Evolutionary conservation across 2,113 vertebrate species (phyloP).

Genomic region (Eulacestoma nigropectus): DNA sequence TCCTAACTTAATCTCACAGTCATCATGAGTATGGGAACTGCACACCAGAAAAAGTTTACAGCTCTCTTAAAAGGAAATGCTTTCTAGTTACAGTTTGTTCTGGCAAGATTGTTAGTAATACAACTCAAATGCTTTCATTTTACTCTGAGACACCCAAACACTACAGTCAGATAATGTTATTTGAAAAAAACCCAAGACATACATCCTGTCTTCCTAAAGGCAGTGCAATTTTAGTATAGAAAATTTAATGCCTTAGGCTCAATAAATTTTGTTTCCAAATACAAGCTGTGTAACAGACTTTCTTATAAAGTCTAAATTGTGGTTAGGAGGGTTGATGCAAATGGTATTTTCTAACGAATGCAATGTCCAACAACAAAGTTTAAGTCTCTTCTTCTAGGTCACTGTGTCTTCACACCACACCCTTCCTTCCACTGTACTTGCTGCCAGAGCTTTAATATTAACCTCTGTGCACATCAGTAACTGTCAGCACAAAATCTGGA

Average conservation of each 20-base stretch:
- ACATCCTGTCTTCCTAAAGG: not conserved
- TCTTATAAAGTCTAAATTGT: not conserved
- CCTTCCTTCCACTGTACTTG: not conserved
- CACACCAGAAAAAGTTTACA: not conserved
- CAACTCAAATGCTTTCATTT: not conserved
- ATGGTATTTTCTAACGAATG: not conserved
- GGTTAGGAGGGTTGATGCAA: not conserved
- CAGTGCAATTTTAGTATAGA: not conserved
- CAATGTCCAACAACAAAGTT: not conserved
- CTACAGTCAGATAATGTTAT: not conserved
- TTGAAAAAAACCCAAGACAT: fast-evolving
- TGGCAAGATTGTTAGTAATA: not conserved
- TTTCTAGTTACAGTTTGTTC: not conserved
- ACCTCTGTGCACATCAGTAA: not conserved
- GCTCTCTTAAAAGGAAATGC: not conserved
- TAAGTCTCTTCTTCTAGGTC: not conserved
- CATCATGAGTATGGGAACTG: not conserved
- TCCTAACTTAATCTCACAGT: not conserved
- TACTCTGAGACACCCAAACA: not conserved
- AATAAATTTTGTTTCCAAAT: not conserved
- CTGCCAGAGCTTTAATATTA: not conserved
- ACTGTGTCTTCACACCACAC: not conserved
- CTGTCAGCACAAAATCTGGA: not conserved
- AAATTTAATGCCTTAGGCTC: not conserved
- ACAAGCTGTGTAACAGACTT: not conserved